Evolutionary conservation across 2,113 vertebrate species (phyloP).

Genomic region (Tamias sibiricus): DNA sequence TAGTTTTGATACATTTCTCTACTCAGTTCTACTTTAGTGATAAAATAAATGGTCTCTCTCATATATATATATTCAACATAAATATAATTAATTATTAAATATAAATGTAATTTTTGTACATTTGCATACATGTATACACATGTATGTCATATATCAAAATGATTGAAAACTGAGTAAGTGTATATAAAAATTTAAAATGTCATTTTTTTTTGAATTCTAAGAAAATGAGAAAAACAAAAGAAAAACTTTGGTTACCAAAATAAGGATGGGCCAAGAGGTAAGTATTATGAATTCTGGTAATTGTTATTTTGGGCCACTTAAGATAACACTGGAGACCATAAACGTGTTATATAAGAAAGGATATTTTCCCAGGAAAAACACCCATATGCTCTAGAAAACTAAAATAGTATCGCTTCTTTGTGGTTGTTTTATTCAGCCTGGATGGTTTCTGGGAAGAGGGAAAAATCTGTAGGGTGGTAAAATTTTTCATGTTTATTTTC

Average conservation of each 20-base stretch:
- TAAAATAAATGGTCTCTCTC: not conserved
- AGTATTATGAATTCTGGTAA: not conserved
- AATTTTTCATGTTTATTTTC: not conserved
- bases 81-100: not conserved
- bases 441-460: not conserved
- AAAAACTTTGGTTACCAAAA: not conserved
- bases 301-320: not conserved
- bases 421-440: not conserved
- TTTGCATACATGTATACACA: not conserved
- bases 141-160: not conserved
- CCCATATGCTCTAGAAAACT: not conserved
- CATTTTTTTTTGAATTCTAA: not conserved
- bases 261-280: not conserved
- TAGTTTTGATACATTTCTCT: no score
- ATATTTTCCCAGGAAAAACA: not conserved
- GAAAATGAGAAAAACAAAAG: not conserved
- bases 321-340: not conserved
- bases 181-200: not conserved
- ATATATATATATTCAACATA: not conserved
- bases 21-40: no score
- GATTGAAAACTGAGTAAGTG: not conserved
- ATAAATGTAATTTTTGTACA: no score
- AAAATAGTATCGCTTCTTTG: not conserved
- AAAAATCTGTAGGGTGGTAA: not conserved
- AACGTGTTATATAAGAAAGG: not conserved